These are phyloP conservation scores for Chrysocyon brachyurus DNA, from an alignment of 2,797 vertebrate genomes.

Conservation along the genomic window DNA sequence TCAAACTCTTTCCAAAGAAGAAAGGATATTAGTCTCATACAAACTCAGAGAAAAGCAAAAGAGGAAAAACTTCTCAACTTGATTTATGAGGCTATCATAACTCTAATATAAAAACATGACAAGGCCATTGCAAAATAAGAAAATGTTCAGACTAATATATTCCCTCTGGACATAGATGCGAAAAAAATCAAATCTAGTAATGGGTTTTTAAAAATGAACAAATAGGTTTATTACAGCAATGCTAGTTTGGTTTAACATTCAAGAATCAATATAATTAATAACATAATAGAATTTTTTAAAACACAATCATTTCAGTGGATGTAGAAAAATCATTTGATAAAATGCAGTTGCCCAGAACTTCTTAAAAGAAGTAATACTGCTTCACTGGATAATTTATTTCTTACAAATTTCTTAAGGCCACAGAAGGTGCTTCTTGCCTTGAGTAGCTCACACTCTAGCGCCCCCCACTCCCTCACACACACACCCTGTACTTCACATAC, in stretches of 20 bases:
- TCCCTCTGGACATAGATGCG: background rate
- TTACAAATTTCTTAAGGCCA: background rate
- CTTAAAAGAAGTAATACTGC: background rate
- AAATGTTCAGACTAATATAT: background rate
- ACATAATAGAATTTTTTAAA: background rate
- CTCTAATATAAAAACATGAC: background rate
- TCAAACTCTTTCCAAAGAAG: background rate
- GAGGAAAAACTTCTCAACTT: background rate
- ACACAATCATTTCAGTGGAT: background rate
- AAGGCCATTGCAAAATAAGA: background rate
- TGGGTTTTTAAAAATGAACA: background rate
- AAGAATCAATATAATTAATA: constrained; percentile 54
- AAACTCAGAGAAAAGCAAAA: background rate
- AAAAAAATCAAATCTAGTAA: background rate
- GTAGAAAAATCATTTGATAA: constrained; percentile 10
- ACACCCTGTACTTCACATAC: too few species aligned
- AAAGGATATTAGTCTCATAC: background rate
- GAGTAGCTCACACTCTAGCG: background rate
- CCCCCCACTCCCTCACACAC: too few species aligned
- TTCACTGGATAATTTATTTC: background rate
- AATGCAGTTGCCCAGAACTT: background rate
- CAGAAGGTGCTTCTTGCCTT: background rate
- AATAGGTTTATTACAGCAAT: background rate
- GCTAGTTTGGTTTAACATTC: background rate
- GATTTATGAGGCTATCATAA: constrained; percentile 17